phyloP scores from a whole-genome alignment of 2,888 invertebrate species.

The Apodemia zela region DNA sequence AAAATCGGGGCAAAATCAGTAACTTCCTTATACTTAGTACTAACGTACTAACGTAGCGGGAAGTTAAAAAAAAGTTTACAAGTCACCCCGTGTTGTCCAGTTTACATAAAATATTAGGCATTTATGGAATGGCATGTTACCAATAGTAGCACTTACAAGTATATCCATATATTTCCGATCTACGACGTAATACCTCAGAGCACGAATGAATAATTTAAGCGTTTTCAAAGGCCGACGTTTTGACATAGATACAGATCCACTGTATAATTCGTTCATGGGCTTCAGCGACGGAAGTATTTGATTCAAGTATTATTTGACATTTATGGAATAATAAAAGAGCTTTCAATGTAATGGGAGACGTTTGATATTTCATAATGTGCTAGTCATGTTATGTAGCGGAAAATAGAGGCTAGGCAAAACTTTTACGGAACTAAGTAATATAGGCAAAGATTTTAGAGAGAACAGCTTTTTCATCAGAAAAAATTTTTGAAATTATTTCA shows the following conservation, averaged over 20 bases:
- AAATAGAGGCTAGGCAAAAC: too few species aligned
- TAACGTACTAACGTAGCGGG: too few species aligned
- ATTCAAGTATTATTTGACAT: constrained; percentile 5
- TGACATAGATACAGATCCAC: neutral
- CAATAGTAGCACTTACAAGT: neutral
- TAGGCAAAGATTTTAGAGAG: too few species aligned
- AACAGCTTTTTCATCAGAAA: too few species aligned
- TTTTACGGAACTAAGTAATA: too few species aligned
- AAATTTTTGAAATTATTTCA: too few species aligned
- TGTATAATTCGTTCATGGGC: constrained; percentile 12
- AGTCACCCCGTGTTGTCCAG: too few species aligned
- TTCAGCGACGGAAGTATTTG: constrained; percentile 1
- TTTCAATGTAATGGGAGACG: constrained; percentile 1
- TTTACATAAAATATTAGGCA: neutral
- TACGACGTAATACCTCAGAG: constrained; percentile 7
- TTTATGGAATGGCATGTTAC: neutral
- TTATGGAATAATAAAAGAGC: constrained; percentile 12
- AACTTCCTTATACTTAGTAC: too few species aligned
- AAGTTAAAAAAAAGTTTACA: too few species aligned
- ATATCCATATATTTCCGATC: neutral
- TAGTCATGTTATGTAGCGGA: neutral
- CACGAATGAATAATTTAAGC: constrained; percentile 6
- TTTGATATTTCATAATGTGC: neutral
- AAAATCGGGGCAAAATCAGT: too few species aligned
- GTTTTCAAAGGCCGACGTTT: constrained; percentile 12